Base-by-base conservation (phyloP, 2,888 invertebrate species). In the Strigamia maritima region DNA sequence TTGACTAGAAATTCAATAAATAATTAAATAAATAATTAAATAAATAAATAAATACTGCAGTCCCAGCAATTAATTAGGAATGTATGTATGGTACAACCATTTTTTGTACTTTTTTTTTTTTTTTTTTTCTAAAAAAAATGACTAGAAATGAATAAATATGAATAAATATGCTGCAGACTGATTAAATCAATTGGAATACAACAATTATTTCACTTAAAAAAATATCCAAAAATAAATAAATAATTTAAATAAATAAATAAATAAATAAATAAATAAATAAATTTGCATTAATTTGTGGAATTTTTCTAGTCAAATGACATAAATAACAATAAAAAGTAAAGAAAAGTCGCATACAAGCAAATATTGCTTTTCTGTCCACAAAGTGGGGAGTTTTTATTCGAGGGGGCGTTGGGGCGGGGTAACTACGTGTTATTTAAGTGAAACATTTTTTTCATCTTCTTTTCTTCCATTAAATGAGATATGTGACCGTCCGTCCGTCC, bases 321-420 rank as follows among this genome's bases (percentile, higher is more conserved):
- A 65, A 65, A 65, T 2, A 3, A n/a, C 10, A 49, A 16, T 6
- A 54, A 54, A 54, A 44, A 44, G 44, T 12, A 40, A 40, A 40
- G 2, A 16, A 14, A 49, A 54, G 28, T 70, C 70, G n/a, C 70
- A 26, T 65, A 65, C 65, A 14, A 65, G 65, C 65, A 65, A 65
- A 70, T 70, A 70, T 70, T 70, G 70, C 70, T 70, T 65, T 65
- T 70, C 70, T 28, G 70, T 70, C 70, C 70, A 70, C 70, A 70
- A 70, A 70, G 28, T 24, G 70, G 54, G 44, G 44, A 16, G 44
- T 44, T 44, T 44, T 44, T 10, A 54, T 54, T 4, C 19, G 19
- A 60, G 70, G 70, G 70, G 70, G 0, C 0, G 1, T 26, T 2
- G 10, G 65, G 60, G 19, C 3, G 12, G 12, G 44, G 44, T 44